These are phyloP conservation scores for Ptychochromis oligacanthus DNA, from an alignment of 2,113 vertebrate genomes.

Conservation along the genomic window DNA sequence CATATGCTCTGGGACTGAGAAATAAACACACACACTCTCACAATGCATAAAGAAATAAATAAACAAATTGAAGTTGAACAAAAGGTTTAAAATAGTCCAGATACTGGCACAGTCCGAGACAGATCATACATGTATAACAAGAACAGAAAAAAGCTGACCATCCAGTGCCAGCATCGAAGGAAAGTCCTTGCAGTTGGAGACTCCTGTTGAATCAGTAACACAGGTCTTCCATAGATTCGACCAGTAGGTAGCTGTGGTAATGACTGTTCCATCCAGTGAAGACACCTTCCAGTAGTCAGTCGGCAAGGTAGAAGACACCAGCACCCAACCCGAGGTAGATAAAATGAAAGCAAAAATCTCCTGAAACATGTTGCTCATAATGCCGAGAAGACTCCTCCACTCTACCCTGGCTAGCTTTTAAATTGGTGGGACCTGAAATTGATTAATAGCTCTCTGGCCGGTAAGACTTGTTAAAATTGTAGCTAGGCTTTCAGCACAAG, in stretches of 20 bases:
- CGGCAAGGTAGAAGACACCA: constrained; percentile 90
- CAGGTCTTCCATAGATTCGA: constrained; percentile 95
- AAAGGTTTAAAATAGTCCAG: background rate
- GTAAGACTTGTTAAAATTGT: constrained; percentile 18
- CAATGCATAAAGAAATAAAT: background rate
- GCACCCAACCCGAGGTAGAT: constrained; percentile 87
- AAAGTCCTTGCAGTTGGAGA: constrained; percentile 96
- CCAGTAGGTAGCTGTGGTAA: constrained; percentile 95
- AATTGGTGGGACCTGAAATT: background rate
- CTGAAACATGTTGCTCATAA: constrained; percentile 82
- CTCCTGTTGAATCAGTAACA: constrained; percentile 94
- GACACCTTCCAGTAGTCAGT: constrained; percentile 97
- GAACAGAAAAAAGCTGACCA: constrained; percentile 79
- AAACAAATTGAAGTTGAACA: background rate
- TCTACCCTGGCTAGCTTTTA: background rate
- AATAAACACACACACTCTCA: background rate
- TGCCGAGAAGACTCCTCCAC: constrained; percentile 16
- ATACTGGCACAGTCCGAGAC: background rate
- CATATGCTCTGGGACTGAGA: background rate
- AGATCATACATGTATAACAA: background rate
- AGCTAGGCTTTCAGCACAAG: background rate
- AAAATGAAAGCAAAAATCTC: constrained; percentile 90
- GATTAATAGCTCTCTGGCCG: constrained; percentile 2
- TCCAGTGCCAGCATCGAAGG: constrained; percentile 94
- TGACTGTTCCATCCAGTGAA: constrained; percentile 90